Evolutionary conservation across 2,113 vertebrate species (phyloP).

Genomic region (Greenwoodochromis staneri): DNA sequence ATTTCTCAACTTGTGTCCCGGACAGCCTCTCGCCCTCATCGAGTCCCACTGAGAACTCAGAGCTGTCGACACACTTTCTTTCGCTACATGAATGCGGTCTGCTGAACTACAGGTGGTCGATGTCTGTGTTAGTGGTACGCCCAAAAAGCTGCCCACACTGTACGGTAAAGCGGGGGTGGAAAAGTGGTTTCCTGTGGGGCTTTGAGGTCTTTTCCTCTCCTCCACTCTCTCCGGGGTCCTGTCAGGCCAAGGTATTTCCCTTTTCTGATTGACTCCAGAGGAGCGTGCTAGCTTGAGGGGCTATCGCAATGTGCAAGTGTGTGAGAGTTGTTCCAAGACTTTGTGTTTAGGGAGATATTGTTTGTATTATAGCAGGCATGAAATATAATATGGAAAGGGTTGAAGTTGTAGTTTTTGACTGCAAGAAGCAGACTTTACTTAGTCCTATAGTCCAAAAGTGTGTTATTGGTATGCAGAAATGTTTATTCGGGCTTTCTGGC

Average conservation of each 20-base stretch:
- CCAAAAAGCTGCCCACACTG: not conserved
- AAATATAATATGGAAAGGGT: not conserved
- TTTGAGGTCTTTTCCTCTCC: slow-evolving; percentile 3
- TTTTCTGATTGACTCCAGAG: slow-evolving; percentile 54
- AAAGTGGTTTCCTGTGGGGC: slow-evolving; percentile 50
- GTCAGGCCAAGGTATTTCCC: slow-evolving; percentile 58
- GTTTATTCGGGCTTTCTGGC: not conserved
- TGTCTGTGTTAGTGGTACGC: slow-evolving; percentile 43
- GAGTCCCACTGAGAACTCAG: not conserved
- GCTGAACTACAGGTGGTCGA: not conserved
- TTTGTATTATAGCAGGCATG: not conserved
- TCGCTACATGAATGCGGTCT: slow-evolving; percentile 12
- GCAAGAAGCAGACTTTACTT: not conserved
- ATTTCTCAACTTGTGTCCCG: not conserved
- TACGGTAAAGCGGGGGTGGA: slow-evolving; percentile 15
- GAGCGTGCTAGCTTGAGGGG: not conserved
- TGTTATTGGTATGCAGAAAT: not conserved
- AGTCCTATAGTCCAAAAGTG: not conserved
- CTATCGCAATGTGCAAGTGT: not conserved
- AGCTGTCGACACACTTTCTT: not conserved
- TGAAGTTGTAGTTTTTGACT: not conserved
- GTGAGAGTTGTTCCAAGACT: not conserved
- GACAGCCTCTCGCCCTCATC: not conserved
- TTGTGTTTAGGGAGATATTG: not conserved
- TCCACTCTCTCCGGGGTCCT: slow-evolving; percentile 46